Evolutionary conservation across 2,888 invertebrate species (phyloP).

Genomic region (Synanthedon andrenaeformis): DNA sequence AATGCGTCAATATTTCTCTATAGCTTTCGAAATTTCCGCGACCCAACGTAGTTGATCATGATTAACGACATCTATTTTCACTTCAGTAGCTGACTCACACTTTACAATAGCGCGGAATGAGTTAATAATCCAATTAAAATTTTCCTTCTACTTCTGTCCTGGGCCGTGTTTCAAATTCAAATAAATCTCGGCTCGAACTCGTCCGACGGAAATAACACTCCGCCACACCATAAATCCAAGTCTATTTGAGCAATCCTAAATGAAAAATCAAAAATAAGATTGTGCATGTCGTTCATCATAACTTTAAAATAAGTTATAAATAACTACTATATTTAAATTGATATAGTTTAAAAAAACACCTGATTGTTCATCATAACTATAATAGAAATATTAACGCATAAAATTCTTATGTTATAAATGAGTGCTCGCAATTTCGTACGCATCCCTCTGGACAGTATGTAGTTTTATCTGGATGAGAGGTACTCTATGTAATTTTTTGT

Average conservation of each 20-base stretch:
- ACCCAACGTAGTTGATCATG: conserved; percentile 24
- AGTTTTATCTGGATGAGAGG: too few relatives aligned
- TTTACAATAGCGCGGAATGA: conserved; percentile 31
- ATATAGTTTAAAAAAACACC: too few relatives aligned
- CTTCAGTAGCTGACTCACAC: conserved; percentile 34
- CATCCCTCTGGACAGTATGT: too few relatives aligned
- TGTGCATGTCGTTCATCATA: conserved; percentile 38
- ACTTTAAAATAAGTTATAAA: not conserved
- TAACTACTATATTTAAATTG: too few relatives aligned
- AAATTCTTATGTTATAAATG: too few relatives aligned
- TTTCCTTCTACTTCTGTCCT: conserved; percentile 53
- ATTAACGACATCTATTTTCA: conserved; percentile 28
- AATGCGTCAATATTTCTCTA: too few relatives aligned
- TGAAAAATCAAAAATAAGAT: conserved; percentile 63
- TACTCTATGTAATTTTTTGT: too few relatives aligned
- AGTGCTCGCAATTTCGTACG: too few relatives aligned
- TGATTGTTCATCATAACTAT: too few relatives aligned
- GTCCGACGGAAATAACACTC: conserved; percentile 66
- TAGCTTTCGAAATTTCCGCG: conserved; percentile 16
- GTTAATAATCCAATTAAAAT: conserved; percentile 67
- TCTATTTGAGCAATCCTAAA: conserved; percentile 66
- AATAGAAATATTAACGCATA: too few relatives aligned
- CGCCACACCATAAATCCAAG: conserved; percentile 60
- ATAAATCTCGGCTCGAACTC: conserved; percentile 62
- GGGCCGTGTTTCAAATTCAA: conserved; percentile 62